Evolutionary conservation across 2,113 vertebrate genomes (phyloP).

Genomic region (Tetrao urogallus): DNA sequence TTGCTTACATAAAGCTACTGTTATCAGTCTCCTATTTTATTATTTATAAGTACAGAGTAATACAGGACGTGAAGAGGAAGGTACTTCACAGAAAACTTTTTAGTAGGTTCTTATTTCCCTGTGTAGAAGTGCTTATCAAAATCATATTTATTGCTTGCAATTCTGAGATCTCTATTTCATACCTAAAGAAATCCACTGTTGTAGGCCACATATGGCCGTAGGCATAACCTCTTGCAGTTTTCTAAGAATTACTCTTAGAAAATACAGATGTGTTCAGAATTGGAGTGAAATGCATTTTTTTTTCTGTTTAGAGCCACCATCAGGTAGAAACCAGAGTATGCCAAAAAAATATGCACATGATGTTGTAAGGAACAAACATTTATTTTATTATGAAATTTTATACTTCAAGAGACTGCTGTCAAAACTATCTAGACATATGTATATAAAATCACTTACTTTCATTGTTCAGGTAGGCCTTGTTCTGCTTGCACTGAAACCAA

Average conservation of each 20-base stretch:
- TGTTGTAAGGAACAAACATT: neutral
- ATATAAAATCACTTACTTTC: conserved; percentile 12
- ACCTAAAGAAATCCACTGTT: conserved; percentile 27
- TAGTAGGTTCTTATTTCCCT: conserved; percentile 60
- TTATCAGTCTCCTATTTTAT: conserved; percentile 78
- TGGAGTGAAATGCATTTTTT: conserved; percentile 43
- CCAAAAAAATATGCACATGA: neutral
- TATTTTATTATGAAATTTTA: neutral
- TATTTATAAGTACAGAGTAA: conserved; percentile 75
- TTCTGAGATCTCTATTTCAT: conserved; percentile 47
- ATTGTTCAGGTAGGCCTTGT: neutral
- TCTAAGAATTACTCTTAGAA: conserved; percentile 44
- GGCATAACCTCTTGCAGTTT: conserved; percentile 60
- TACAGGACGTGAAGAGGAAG: conserved; percentile 54
- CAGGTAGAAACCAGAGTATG: conserved; percentile 9
- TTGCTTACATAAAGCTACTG: conserved; percentile 83
- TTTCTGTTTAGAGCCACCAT: neutral
- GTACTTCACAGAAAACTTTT: conserved; percentile 68
- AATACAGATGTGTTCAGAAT: conserved; percentile 34
- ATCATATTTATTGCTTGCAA: conserved; percentile 48
- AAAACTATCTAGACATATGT: neutral
- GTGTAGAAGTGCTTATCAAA: conserved; percentile 43
- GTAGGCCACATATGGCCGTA: conserved; percentile 31
- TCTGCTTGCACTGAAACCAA: neutral
- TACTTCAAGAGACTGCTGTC: neutral